Percentiles rank a stretch among this genome's conserved stretches.
These are phyloP conservation scores for Tadarida brasiliensis DNA, from an alignment of 2,797 vertebrate genomes.

Conservation along the genomic window DNA sequence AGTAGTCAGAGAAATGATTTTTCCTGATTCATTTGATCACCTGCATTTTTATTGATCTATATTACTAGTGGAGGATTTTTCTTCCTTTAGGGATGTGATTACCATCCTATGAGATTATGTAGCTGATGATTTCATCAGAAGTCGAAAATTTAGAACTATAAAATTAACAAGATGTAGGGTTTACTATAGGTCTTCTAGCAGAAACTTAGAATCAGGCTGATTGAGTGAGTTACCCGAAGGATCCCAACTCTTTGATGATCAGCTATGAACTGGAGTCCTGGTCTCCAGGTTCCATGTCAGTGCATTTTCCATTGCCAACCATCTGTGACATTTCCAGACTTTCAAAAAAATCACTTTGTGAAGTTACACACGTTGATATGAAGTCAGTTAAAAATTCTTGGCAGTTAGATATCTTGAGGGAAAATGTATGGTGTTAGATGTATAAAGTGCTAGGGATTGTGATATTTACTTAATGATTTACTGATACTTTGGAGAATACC, in stretches of 20 bases:
- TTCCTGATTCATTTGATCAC: not conserved
- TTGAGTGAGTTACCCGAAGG: not conserved
- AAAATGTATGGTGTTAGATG: not conserved
- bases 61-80: not conserved
- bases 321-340: not conserved
- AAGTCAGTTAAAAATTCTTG: not conserved
- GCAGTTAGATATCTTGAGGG: not conserved
- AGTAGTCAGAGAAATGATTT: not conserved
- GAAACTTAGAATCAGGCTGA: not conserved
- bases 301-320: not conserved
- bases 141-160: not conserved
- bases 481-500: not conserved
- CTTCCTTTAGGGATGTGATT: not conserved
- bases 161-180: not conserved
- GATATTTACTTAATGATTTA: not conserved
- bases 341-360: not conserved
- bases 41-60: not conserved
- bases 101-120: not conserved
- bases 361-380: not conserved
- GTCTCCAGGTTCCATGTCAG: not conserved
- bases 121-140: not conserved
- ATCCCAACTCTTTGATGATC: not conserved
- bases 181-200: not conserved
- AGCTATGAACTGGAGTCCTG: not conserved
- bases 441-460: not conserved